phyloP scores from a whole-genome alignment of 2,797 vertebrate genomes.

The Scolopax bukidnonensis region DNA sequence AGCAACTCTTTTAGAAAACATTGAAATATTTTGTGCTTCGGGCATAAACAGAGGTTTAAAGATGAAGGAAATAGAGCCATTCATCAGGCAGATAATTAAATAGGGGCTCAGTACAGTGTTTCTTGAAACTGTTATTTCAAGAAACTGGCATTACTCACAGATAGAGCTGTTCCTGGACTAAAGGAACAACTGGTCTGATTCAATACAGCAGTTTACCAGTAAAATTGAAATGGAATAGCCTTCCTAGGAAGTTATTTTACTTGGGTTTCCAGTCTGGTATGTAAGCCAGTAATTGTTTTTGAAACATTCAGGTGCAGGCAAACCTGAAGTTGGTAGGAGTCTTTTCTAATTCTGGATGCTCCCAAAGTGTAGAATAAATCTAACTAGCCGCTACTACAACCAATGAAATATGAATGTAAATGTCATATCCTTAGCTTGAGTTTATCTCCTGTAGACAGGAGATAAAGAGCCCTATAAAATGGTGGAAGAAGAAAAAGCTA shows the following conservation, averaged over 20 bases:
- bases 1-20: not conserved
- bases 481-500: not conserved
- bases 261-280: not conserved
- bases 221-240: not conserved
- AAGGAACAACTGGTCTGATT: not conserved
- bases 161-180: not conserved
- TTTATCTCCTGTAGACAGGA: not conserved
- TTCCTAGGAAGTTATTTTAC: not conserved
- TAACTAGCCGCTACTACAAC: not conserved
- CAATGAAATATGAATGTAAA: not conserved
- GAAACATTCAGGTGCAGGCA: not conserved
- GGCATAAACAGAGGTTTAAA: conserved; percentile 1
- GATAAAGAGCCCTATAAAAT: not conserved
- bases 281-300: not conserved
- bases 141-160: not conserved
- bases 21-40: not conserved
- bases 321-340: not conserved
- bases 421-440: not conserved
- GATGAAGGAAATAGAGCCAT: not conserved
- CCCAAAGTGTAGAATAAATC: not conserved
- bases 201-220: not conserved
- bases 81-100: conserved; percentile 12
- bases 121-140: not conserved
- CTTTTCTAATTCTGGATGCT: not conserved
- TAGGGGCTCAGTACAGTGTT: not conserved